A percentile compares a stretch with the other conserved stretches of the same genome.
Conservation (phyloP, 92 coral and sea anemone species). For the Siderastrea siderea region DNA sequence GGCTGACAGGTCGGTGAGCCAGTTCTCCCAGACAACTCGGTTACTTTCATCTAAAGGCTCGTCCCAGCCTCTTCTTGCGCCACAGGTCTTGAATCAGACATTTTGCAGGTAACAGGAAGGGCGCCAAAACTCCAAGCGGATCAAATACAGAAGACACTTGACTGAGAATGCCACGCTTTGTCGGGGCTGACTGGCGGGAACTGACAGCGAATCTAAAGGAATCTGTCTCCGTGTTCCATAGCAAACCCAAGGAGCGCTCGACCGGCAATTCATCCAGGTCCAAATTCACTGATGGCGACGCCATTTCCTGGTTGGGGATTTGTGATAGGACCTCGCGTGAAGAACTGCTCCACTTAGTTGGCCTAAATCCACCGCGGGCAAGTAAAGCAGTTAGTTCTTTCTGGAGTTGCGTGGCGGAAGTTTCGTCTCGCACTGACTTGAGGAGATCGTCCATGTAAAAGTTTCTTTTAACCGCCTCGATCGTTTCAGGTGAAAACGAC, state of each 20-base stretch:
- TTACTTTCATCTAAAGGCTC: slow-evolving; percentile 16
- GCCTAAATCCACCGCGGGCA: slow-evolving; percentile 39
- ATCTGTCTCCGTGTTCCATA: slow-evolving; percentile 34
- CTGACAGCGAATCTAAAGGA: neutral
- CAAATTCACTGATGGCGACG: too few species aligned
- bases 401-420: slow-evolving; percentile 27
- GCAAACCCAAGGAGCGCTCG: slow-evolving; percentile 51
- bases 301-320: slow-evolving; percentile 23
- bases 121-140: slow-evolving; percentile 50
- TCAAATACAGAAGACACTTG: slow-evolving; percentile 36
- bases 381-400: slow-evolving; percentile 42
- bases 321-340: slow-evolving; percentile 50
- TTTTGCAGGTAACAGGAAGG: slow-evolving; percentile 36
- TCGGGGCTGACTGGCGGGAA: slow-evolving; percentile 23
- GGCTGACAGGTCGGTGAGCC: slow-evolving; percentile 51
- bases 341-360: slow-evolving; percentile 55
- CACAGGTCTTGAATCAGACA: slow-evolving; percentile 34
- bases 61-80: slow-evolving; percentile 47
- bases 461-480: slow-evolving; percentile 47
- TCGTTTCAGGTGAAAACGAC: slow-evolving; percentile 15
- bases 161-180: slow-evolving; percentile 40
- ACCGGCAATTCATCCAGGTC: slow-evolving; percentile 40
- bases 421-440: slow-evolving; percentile 60
- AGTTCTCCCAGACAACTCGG: slow-evolving; percentile 5
- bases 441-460: slow-evolving; percentile 73